These are phyloP conservation scores for Mugil cephalus DNA, from an alignment of 2,113 vertebrate genomes.

Conservation along the genomic window DNA sequence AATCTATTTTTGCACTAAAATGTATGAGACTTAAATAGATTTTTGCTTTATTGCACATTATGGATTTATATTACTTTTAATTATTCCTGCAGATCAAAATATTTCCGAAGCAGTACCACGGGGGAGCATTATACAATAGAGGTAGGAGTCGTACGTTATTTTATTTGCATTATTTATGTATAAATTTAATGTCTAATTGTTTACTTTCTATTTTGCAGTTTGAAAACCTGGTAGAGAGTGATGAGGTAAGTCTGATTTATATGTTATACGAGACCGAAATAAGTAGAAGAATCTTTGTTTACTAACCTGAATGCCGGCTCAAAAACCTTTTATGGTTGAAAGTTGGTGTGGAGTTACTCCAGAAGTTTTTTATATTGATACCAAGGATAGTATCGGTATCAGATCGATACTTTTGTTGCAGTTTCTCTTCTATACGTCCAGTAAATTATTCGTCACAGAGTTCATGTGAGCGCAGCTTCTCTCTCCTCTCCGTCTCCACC, in stretches of 20 bases:
- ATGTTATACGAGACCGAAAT: too few species aligned
- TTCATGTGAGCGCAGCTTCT: too few species aligned
- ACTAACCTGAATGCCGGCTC: too few species aligned
- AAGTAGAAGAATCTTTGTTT: too few species aligned
- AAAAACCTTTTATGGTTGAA: too few species aligned
- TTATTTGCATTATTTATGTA: not conserved
- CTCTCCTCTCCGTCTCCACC: too few species aligned
- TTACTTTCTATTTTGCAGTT: slow-evolving; percentile 75
- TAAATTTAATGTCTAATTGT: slow-evolving; percentile 4
- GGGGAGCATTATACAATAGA: slow-evolving; percentile 85
- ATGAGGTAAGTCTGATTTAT: slow-evolving; percentile 80
- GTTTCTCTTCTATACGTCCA: too few species aligned
- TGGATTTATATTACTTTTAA: not conserved
- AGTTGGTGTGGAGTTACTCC: too few species aligned
- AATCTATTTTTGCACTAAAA: not conserved
- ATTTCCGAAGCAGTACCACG: slow-evolving; percentile 81
- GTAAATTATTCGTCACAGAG: too few species aligned
- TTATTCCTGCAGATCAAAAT: slow-evolving; percentile 80
- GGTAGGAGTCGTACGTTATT: slow-evolving; percentile 41
- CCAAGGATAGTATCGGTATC: too few species aligned
- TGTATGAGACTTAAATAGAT: not conserved
- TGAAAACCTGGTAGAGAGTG: slow-evolving; percentile 87
- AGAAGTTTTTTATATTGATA: too few species aligned
- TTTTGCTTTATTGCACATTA: not conserved
- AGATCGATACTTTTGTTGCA: too few species aligned